These are phyloP conservation scores for Helicoverpa armigera DNA, from an alignment of 1,140 invertebrate genomes.

Conservation along the genomic window DNA sequence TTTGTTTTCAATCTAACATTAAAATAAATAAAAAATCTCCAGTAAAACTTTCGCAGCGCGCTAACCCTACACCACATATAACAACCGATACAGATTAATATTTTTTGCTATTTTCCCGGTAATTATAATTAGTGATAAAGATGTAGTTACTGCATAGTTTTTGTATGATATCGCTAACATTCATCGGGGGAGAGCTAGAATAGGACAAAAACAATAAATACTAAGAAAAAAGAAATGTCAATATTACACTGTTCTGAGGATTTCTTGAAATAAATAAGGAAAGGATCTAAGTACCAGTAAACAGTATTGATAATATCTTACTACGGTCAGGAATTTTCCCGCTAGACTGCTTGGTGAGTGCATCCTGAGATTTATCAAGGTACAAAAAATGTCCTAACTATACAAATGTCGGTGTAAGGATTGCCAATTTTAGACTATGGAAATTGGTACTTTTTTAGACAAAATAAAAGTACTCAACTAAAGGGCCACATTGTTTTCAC, in stretches of 20 bases:
- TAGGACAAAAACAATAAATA: neutral
- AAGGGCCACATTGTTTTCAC: too few relatives aligned
- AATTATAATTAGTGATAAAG: conserved; percentile 47
- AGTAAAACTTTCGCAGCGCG: neutral
- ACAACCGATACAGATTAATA: conserved; percentile 44
- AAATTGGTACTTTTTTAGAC: too few relatives aligned
- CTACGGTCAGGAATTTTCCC: neutral
- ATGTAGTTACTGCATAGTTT: conserved; percentile 18
- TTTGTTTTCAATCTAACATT: too few relatives aligned
- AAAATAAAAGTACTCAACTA: too few relatives aligned
- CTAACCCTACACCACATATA: neutral
- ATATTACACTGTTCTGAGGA: conserved; percentile 21
- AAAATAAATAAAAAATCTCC: neutral
- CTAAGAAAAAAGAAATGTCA: neutral
- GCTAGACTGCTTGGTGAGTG: conserved; percentile 1
- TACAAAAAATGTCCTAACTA: neutral
- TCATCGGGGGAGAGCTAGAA: neutral
- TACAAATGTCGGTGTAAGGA: too few relatives aligned
- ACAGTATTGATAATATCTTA: conserved; percentile 6
- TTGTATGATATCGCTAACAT: conserved; percentile 30
- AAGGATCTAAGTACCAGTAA: neutral
- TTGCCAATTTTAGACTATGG: too few relatives aligned
- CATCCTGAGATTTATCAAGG: neutral
- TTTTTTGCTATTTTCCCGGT: conserved; percentile 41
- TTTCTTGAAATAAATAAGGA: neutral